phyloP scores from a whole-genome alignment of 1,140 invertebrate genomes.

The Lepidurus packardi region DNA sequence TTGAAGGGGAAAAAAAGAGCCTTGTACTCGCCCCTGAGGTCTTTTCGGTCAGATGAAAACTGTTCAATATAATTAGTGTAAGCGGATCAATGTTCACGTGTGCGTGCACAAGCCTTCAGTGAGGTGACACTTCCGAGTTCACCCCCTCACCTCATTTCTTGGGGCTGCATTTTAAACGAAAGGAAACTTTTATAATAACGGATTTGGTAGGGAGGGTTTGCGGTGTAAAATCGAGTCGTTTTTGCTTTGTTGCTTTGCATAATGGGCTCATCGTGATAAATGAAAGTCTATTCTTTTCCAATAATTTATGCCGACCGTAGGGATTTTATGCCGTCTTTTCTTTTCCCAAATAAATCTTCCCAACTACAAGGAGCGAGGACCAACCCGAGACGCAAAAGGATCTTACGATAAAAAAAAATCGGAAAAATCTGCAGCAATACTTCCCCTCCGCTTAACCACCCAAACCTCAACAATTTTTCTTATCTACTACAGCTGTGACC shows the following conservation, averaged over 20 bases:
- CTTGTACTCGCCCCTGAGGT: neutral
- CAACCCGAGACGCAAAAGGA: neutral
- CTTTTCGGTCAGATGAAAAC: neutral
- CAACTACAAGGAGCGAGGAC: neutral
- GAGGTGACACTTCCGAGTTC: neutral
- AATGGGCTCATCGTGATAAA: neutral
- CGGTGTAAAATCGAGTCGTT: neutral
- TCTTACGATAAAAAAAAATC: neutral
- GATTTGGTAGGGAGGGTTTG: conserved; percentile 5
- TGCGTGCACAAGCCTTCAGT: conserved; percentile 12
- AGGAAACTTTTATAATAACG: neutral
- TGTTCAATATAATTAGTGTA: conserved; percentile 12
- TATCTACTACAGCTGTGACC: conserved; percentile 14
- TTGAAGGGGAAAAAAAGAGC: neutral
- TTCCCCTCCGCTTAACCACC: neutral
- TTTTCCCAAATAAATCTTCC: neutral
- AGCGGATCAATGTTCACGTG: conserved; percentile 13
- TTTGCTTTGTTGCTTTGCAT: conserved; percentile 10
- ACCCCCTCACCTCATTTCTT: neutral
- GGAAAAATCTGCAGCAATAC: neutral
- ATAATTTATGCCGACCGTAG: neutral
- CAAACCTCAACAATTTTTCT: conserved; percentile 7
- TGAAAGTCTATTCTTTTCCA: neutral
- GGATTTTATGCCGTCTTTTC: conserved; percentile 11
- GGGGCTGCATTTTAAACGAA: neutral